These are phyloP conservation scores for Bembecia ichneumoniformis DNA, from an alignment of 2,888 invertebrate genomes.

Conservation along the genomic window DNA sequence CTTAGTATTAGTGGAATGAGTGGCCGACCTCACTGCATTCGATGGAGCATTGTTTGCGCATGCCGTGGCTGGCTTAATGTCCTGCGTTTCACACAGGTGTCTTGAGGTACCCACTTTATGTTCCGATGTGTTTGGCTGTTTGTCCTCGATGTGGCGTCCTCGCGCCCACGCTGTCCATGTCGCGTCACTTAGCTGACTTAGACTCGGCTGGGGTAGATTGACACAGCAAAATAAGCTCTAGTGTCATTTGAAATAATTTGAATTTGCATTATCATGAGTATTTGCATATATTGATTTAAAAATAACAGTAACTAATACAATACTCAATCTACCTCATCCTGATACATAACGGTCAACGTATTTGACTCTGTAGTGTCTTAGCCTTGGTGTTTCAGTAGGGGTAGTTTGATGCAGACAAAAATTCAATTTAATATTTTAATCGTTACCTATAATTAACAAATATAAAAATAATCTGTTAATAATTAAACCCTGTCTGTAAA, in stretches of 20 bases:
- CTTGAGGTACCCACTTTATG: slow-evolving; percentile 58
- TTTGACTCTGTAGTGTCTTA: neutral
- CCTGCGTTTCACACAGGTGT: slow-evolving; percentile 61
- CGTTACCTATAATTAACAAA: no score
- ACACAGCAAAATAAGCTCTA: slow-evolving; percentile 21
- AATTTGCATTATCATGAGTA: no score
- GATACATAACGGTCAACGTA: slow-evolving; percentile 13
- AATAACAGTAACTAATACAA: slow-evolving; percentile 16
- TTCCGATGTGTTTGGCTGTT: slow-evolving; percentile 54
- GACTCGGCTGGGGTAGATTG: slow-evolving; percentile 41
- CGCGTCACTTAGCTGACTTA: slow-evolving; percentile 26
- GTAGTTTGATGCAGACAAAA: slow-evolving; percentile 36
- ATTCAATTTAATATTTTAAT: no score
- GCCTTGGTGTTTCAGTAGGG: slow-evolving; percentile 18
- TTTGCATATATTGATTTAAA: slow-evolving; percentile 2
- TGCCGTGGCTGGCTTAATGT: slow-evolving; percentile 65
- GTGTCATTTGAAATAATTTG: neutral
- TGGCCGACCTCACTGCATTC: slow-evolving; percentile 70
- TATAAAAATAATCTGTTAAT: no score
- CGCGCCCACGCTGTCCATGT: slow-evolving; percentile 57
- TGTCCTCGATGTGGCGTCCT: slow-evolving; percentile 61
- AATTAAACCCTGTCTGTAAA: no score
- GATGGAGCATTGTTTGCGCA: slow-evolving; percentile 70
- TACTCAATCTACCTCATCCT: slow-evolving; percentile 51
- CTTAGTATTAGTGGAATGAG: slow-evolving; percentile 70